Evolutionary conservation across 1,140 invertebrate species (phyloP).

Genomic region (Zaprionus kolodkinae): DNA sequence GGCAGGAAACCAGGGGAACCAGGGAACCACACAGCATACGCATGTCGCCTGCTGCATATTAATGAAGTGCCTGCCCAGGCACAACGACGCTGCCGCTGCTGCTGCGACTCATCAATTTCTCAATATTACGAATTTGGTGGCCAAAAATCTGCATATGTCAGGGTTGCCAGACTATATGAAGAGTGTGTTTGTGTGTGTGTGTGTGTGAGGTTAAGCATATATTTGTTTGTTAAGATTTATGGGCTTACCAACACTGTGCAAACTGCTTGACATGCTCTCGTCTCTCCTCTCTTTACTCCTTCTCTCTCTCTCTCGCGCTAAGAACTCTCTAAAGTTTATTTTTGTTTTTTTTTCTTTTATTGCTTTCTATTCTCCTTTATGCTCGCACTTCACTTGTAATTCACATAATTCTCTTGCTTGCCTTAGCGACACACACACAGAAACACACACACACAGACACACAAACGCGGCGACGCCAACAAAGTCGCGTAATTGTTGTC

Average conservation of each 20-base stretch:
- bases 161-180: background rate
- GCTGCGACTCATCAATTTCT: conserved; percentile 68
- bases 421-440: conserved; percentile 28
- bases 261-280: conserved; percentile 65
- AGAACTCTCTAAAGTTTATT: conserved; percentile 11
- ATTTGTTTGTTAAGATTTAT: conserved; percentile 31
- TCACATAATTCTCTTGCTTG: conserved; percentile 61
- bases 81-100: background rate
- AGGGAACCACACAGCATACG: conserved; percentile 53
- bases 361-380: conserved; percentile 10
- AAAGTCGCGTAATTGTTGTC: conserved; percentile 49
- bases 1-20: conserved; percentile 18
- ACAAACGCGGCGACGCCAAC: background rate
- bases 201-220: background rate
- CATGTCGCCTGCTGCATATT: conserved; percentile 77
- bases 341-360: conserved; percentile 8
- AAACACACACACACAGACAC: conserved; percentile 8
- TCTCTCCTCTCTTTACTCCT: background rate
- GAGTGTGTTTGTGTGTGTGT: background rate
- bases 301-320: background rate
- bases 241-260: conserved; percentile 63
- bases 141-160: conserved; percentile 66
- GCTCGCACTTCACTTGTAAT: conserved; percentile 57
- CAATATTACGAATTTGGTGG: conserved; percentile 64
- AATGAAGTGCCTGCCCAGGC: conserved; percentile 69